Conservation (phyloP, 2,797 vertebrate species). For the Girardinus metallicus region DNA sequence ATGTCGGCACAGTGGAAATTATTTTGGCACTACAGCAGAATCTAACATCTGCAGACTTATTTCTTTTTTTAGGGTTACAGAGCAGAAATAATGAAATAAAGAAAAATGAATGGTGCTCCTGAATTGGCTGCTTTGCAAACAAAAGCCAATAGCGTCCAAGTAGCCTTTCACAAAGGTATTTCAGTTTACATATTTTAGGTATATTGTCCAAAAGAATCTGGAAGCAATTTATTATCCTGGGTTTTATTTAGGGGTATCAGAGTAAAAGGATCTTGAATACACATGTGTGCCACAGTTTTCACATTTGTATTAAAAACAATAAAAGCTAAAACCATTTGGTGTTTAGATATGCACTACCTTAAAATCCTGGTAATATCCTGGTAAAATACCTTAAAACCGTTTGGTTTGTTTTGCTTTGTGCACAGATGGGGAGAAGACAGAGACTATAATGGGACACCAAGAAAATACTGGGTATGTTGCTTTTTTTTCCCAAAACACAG, state of each 20-base stretch:
- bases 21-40: too few species aligned
- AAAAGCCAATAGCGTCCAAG: too few species aligned
- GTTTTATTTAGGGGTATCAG: background rate
- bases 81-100: too few species aligned
- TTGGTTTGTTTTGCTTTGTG: conserved; percentile 26
- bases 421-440: conserved; percentile 93
- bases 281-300: background rate
- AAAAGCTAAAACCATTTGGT: too few species aligned
- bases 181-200: too few species aligned
- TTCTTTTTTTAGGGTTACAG: too few species aligned
- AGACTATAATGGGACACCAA: conserved; percentile 80
- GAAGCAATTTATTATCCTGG: background rate
- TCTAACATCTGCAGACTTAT: too few species aligned
- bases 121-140: too few species aligned
- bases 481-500: background rate
- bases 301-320: background rate
- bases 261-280: background rate
- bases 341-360: background rate
- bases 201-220: too few species aligned
- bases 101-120: too few species aligned
- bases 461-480: conserved; percentile 92
- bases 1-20: too few species aligned
- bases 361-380: background rate
- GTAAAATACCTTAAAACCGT: background rate
- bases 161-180: too few species aligned